Evolutionary conservation across 2,113 vertebrate genomes (phyloP), one percentile per base, ranked within the genome.

Genomic region (Lethenteron camtschaticum): DNA sequence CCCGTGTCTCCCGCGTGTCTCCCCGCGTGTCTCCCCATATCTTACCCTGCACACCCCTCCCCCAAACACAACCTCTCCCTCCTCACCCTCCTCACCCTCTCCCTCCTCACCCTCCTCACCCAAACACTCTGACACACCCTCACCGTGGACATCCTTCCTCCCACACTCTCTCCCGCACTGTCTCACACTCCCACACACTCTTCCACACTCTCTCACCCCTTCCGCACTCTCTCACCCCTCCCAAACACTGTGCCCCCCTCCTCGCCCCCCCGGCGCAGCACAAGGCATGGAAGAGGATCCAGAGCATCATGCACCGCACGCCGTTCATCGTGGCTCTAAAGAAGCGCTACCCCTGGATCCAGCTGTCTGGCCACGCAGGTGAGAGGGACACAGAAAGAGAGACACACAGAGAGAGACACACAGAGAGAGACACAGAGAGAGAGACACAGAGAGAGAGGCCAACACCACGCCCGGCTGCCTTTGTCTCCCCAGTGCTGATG

Each of bases 341-440:
- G 63, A 66, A 66, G 63, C n/a, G 63, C 63, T 66, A 66, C 10
- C 63, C 63, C 24, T 66, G 63, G 63, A 66, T 66, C 63, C 63
- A 66, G 63, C 63, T 66, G n/a, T 66, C 63, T 9, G 63, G 63
- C n/a, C 63, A 66, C 24, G n/a, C 63, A 66, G 63, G 63, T 66
- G 10, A 70, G 69, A 70, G 10, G 56, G 69, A 70, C 20, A 70
- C 9, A 70, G 69, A 70, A 1, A 55, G 10, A 10, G 69, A 70
- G 2, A 55, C 2, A 70, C 11, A 70, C 11, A 70, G 69, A 70
- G 69, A 70, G 10, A 70, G 11, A 70, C 10, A 70, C 9, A 56
- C 2, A 70, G 69, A 57, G 24, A 70, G 3, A 12, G 56, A 2
- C 1, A 56, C 3, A 8, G 2, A 70, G 6, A 13, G 56, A 56